phyloP scores from a whole-genome alignment of 1,140 invertebrate genomes.

The Philopotamus ludificatus region DNA sequence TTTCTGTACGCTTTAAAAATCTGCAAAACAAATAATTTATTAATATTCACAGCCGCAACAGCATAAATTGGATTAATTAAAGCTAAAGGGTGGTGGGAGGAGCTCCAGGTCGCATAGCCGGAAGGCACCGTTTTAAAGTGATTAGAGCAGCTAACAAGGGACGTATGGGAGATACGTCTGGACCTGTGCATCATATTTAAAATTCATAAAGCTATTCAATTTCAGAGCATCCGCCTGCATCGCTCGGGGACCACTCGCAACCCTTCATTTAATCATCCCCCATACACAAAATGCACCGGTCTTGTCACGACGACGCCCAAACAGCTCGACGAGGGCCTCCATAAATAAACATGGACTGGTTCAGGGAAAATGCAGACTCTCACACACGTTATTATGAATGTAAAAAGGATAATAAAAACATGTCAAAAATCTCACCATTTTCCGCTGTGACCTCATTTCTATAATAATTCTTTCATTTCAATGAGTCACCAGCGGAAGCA shows the following conservation, averaged over 20 bases:
- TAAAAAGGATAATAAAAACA: too few species aligned
- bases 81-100: too few species aligned
- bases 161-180: not conserved
- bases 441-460: not conserved
- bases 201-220: constrained; percentile 41
- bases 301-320: too few species aligned
- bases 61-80: constrained; percentile 13
- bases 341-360: too few species aligned
- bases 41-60: not conserved
- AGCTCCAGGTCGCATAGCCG: constrained; percentile 3
- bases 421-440: too few species aligned
- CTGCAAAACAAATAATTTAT: constrained; percentile 17
- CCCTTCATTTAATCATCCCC: constrained; percentile 19
- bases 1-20: not conserved
- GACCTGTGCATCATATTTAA: constrained; percentile 28
- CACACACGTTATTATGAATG: too few species aligned
- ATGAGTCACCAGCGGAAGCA: not conserved
- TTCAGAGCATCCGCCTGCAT: constrained; percentile 19
- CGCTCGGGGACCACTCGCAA: constrained; percentile 5
- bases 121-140: constrained; percentile 14
- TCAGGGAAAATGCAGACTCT: too few species aligned
- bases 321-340: too few species aligned
- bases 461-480: not conserved
- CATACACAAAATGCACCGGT: constrained; percentile 7
- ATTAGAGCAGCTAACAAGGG: constrained; percentile 20